These are phyloP conservation scores for Willisornis vidua DNA, from an alignment of 2,113 vertebrate genomes.

Conservation along the genomic window DNA sequence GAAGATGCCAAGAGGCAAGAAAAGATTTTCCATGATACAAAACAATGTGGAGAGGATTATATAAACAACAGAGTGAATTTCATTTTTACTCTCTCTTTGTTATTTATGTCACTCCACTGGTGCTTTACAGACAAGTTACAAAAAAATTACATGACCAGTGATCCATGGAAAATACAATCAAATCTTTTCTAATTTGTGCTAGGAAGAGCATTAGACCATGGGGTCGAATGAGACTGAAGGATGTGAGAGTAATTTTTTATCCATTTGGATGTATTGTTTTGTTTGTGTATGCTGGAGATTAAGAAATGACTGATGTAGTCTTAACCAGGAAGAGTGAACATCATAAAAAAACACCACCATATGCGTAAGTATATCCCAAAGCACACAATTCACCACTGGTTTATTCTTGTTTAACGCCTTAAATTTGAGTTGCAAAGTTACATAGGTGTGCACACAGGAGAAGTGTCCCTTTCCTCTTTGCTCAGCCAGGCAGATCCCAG, in stretches of 20 bases:
- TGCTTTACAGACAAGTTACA: not conserved
- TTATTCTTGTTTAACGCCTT: not conserved
- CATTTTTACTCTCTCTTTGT: not conserved
- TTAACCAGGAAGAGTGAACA: not conserved
- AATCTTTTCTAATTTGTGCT: not conserved
- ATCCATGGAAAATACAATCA: not conserved
- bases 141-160: not conserved
- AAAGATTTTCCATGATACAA: not conserved
- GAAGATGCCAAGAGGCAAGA: not conserved
- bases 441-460: not conserved
- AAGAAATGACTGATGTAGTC: not conserved
- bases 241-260: not conserved
- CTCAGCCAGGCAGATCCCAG: not conserved
- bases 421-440: not conserved
- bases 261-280: accelerated
- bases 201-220: not conserved
- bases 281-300: not conserved
- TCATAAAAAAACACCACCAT: not conserved
- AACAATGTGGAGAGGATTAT: not conserved
- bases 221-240: not conserved
- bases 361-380: not conserved
- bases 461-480: not conserved
- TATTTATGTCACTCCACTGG: not conserved
- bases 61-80: not conserved
- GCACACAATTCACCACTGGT: not conserved